Evolutionary conservation across 2,888 invertebrate genomes (phyloP), one percentile per base, ranked within the genome.

Genomic region (Digitonthophagus gazella): DNA sequence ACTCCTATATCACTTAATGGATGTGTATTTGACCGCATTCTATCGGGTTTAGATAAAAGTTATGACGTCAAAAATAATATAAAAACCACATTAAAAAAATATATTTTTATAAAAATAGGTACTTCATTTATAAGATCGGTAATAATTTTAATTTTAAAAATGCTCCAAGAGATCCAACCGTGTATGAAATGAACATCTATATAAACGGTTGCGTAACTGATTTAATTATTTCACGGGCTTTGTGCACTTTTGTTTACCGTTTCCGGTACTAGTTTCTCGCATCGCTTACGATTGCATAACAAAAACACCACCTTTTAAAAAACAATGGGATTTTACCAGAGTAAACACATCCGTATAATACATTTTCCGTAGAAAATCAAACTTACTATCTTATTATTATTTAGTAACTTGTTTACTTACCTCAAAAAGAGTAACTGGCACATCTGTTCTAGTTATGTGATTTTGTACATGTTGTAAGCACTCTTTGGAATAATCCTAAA

Each of bases 401-500:
- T n/a, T n/a, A n/a, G n/a, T n/a, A n/a, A n/a, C n/a, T 44, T 3
- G 11, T 44, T 3, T 63, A 15, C 19, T 86, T 87, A 98, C 97
- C 93, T 97, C 97, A 88, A 98, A 98, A 83, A 98, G 90, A 87
- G 95, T 95, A 79, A 95, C 92, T 77, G 98, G 96, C 80, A 98
- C 97, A 89, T 95, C 96, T 85, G 93, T 96, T 89, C 94, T 96
- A 89, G 96, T 91, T 84, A 99, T 90, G 87, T 95, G 95, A 85
- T 96, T 96, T 86, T 98, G 98, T 81, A 99, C 98, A 86, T 97
- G 96, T 78, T 96, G 92, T 78, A 98, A 95, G 76, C 98, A 95
- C 84, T 96, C 96, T 86, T 96, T 94, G 74, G 98, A 96, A 87
- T 98, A 99, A 84, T 96, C 96, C 98, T 99, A 87, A 68, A 89